These are phyloP conservation scores for Gallinago media DNA, from an alignment of 2,113 vertebrate species.

Conservation along the genomic window DNA sequence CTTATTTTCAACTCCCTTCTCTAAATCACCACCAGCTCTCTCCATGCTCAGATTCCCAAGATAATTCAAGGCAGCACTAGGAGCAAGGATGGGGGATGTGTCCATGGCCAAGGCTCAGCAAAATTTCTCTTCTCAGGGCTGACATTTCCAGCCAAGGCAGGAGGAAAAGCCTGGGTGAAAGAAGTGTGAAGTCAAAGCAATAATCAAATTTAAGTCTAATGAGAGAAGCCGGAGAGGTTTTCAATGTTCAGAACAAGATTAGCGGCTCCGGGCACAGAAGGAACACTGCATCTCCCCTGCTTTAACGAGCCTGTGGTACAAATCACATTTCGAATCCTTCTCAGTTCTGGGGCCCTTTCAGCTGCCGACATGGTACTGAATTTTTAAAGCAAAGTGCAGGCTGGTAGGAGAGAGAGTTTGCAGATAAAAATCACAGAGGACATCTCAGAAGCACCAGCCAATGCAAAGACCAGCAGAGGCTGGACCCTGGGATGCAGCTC, in stretches of 20 bases:
- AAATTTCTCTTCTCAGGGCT: background rate
- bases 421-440: background rate
- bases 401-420: background rate
- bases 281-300: fast-evolving
- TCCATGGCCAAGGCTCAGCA: background rate
- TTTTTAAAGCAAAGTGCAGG: background rate
- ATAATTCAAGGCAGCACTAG: background rate
- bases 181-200: background rate
- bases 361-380: fast-evolving
- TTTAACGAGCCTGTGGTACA: background rate
- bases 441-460: background rate
- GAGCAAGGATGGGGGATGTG: fast-evolving
- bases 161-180: background rate
- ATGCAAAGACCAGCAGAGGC: background rate
- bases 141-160: background rate
- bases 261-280: background rate
- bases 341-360: background rate
- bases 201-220: background rate
- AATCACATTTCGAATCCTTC: background rate
- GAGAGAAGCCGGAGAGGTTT: background rate
- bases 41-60: background rate
- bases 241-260: background rate
- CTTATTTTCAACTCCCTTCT: background rate
- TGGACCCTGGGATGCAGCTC: too few relatives aligned
- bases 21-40: background rate